Evolutionary conservation across 2,113 vertebrate species (phyloP), one percentile per base, ranked within the genome.

Genomic region (Numida meleagris): DNA sequence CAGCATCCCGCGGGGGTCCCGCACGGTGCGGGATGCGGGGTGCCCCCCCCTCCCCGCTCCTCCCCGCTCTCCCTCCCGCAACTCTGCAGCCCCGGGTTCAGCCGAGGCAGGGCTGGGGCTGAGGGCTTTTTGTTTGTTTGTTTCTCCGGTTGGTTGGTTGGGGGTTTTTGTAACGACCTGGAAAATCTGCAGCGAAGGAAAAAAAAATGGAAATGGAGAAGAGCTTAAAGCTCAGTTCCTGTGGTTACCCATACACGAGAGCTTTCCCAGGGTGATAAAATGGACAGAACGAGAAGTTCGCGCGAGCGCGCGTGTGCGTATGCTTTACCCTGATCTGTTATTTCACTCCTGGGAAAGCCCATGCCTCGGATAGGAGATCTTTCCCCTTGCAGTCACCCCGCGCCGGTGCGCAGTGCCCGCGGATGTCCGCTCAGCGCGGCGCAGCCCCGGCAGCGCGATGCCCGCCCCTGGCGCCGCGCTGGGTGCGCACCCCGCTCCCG

Each of bases 181-280:
- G 79, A 50, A 91, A 89, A 77, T 51, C 79, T 80, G 50, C 42
- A 82, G 50, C 29, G 61, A 77, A 76, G 38, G 1, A 8, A 19
- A 21, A 61, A 68, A 38, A 33, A 67, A 58, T 43, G 55, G 59
- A 31, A 74, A 91, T 82, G 50, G 76, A 88, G 89, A 77, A 51
- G 75, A 80, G 85, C 82, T 86, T 67, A 65, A 83, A 96, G 78
- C 93, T 62, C 42, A 18, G 65, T 71, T 95, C 90, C 93, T 94
- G 78, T 43, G 90, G 88, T 89, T 81, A 91, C 77, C 89, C 94
- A 57, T 73, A 58, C 71, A 57, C 31, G 65, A 91, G 89, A 86
- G 93, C 86, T 94, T 92, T 94, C 82, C 89, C 89, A 77, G 93
- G 86, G 91, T 67, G 93, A 87, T 74, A 88, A 94, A 87, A 94